phyloP scores from a whole-genome alignment of 1,140 invertebrate species.

The Amyelois transitella region DNA sequence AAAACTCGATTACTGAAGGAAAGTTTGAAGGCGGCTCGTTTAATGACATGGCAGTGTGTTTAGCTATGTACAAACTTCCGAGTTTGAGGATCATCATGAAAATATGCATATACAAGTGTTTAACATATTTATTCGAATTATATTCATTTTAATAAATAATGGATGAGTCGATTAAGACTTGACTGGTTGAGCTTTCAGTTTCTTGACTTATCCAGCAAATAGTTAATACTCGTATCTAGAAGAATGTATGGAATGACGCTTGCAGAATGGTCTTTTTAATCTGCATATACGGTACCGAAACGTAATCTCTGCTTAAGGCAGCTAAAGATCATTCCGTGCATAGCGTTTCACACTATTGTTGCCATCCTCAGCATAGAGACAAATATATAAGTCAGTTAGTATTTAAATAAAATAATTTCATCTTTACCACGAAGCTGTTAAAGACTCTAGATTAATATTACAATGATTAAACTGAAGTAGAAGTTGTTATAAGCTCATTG shows the following conservation, averaged over 20 bases:
- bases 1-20: constrained; percentile 6
- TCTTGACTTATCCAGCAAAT: no score
- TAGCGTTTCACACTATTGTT: no score
- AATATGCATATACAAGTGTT: background rate
- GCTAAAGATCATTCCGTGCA: no score
- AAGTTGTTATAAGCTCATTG: constrained; percentile 35
- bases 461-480: constrained; percentile 25
- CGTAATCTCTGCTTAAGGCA: no score
- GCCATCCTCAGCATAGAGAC: no score
- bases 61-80: background rate
- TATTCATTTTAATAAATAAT: background rate
- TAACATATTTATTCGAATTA: background rate
- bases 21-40: constrained; percentile 1
- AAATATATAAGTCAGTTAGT: no score
- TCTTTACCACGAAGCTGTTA: constrained; percentile 17
- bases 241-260: no score
- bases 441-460: constrained; percentile 28
- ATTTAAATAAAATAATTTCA: constrained; percentile 24
- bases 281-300: no score
- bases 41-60: constrained; percentile 2
- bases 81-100: background rate
- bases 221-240: no score
- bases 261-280: no score
- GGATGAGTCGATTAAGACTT: background rate
- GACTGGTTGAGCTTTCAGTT: no score